These are phyloP conservation scores for Caiman crocodilus DNA, from an alignment of 2,797 vertebrate species.

Conservation along the genomic window DNA sequence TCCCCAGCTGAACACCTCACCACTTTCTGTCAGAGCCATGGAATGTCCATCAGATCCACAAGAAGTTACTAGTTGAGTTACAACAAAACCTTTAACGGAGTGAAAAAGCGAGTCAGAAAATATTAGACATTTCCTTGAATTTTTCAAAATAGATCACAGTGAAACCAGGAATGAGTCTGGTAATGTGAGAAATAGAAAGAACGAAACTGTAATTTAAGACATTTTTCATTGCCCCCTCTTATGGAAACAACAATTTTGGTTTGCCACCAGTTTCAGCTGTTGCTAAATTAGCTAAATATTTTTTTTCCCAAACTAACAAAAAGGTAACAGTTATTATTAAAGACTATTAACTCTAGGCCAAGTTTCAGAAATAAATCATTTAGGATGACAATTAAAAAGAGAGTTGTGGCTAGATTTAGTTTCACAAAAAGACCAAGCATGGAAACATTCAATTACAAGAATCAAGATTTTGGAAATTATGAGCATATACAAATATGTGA, in stretches of 20 bases:
- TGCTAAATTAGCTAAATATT: neutral
- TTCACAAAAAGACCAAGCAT: neutral
- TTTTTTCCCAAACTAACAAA: neutral
- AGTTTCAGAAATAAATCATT: neutral
- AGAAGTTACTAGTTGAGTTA: slow-evolving; percentile 88
- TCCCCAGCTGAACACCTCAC: slow-evolving; percentile 90
- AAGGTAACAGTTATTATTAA: neutral
- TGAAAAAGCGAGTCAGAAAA: neutral
- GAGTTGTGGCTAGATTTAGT: neutral
- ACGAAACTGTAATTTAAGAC: neutral
- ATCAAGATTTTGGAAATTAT: no score
- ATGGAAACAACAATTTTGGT: neutral
- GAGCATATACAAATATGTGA: neutral
- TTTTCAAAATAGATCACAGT: neutral
- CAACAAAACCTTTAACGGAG: slow-evolving; percentile 84
- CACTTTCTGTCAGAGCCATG: slow-evolving; percentile 88
- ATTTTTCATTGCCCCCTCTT: neutral
- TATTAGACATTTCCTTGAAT: neutral
- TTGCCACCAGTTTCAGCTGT: neutral
- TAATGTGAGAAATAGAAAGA: neutral
- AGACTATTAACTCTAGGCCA: neutral
- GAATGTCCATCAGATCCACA: slow-evolving; percentile 90
- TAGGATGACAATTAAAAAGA: neutral
- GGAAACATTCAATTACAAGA: neutral
- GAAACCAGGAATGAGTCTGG: neutral